A percentile compares a stretch with the other conserved stretches of the same genome.
These are phyloP conservation scores for Manacus vitellinus DNA, from an alignment of 2,113 vertebrate genomes.

Conservation along the genomic window DNA sequence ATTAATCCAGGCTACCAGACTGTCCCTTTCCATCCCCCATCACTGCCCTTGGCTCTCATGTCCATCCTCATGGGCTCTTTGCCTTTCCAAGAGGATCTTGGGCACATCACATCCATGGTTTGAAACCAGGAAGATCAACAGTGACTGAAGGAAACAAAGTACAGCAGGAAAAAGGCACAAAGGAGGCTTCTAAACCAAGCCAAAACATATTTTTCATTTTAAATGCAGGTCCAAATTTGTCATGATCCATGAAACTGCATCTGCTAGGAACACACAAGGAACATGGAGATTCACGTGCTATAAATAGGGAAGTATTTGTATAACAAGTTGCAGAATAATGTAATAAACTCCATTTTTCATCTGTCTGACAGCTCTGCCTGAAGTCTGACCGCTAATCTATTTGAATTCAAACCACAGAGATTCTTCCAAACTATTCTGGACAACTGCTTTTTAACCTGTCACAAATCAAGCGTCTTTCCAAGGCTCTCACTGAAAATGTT, in stretches of 20 bases:
- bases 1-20: constrained; percentile 49
- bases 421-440: background rate
- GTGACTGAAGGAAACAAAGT: background rate
- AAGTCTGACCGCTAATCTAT: background rate
- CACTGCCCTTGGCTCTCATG: background rate
- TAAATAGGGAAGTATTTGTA: background rate
- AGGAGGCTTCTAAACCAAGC: background rate
- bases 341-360: background rate
- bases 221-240: background rate
- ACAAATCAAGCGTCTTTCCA: background rate
- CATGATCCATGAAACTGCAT: background rate
- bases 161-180: background rate
- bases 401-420: background rate
- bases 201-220: background rate
- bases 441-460: background rate
- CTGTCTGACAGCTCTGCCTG: background rate
- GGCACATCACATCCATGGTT: background rate
- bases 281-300: background rate
- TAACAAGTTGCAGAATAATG: background rate
- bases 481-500: background rate
- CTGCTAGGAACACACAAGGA: background rate
- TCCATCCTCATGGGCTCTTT: background rate
- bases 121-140: background rate
- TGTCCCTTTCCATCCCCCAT: constrained; percentile 55
- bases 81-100: background rate